Base-by-base conservation (phyloP, 2,888 invertebrate species). In the Cataglyphis rosenhaueri region DNA sequence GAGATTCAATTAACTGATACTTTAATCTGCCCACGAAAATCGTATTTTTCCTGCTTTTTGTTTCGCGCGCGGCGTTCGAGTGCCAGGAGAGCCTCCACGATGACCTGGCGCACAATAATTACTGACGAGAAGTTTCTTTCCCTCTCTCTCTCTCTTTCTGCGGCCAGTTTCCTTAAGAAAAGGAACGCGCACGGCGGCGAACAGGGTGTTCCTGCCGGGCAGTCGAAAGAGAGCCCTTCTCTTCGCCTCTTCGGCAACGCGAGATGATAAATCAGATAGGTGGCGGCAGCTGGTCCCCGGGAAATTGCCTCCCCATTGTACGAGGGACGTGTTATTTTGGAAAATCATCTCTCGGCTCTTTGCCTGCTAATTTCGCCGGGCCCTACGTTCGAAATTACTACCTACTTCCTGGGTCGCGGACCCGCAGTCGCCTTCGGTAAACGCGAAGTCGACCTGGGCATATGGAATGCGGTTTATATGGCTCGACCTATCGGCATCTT, bases 291-390 rank as follows among this genome's bases (percentile, higher is more conserved):
- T 94, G 94, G 93, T 92, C 86, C 90, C 86, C 93, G 93, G 93
- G 92, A 93, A 93, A 88, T 94, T 92, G 92, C 92, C 85, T 88
- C 91, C 87, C 83, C 87, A 87, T 90, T 91, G 91, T 91, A 91
- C 82, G 84, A 85, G 87, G 88, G 86, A 91, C 89, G 88, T 90
- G 92, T 91, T 92, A 92, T 94, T 94, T 93, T 92, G 93, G 93
- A 94, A 94, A 94, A 94, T 94, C 93, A 93, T 94, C 92, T 91
- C 90, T 91, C 89, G 90, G 90, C 89, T 91, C 92, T 93, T 93
- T 91, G 92, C 92, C 91, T 90, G 94, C 93, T 94, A 94, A 94
- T 94, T 94, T 93, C 86, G 87, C 87, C 84, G 85, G 87, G 88
- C 85, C 91, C 82, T 87, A 82, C 86, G 86, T 85, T 84, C 89